Conservation (phyloP, 2,888 invertebrate species). For the Polyploca ridens region DNA sequence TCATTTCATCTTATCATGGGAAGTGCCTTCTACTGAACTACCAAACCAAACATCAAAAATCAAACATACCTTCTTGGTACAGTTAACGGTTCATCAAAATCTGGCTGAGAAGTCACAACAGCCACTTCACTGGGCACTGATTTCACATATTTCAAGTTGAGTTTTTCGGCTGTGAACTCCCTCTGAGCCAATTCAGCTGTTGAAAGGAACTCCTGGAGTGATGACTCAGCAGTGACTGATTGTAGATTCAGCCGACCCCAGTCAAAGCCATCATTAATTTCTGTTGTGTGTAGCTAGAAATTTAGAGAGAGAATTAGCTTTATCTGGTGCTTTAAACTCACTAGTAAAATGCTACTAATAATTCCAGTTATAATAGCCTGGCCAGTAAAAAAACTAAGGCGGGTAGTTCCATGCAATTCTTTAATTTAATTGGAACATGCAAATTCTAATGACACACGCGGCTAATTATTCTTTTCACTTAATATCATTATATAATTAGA, state of each 20-base stretch:
- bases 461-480: too few relatives aligned
- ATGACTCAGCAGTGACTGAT: conserved; percentile 98
- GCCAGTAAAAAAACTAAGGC: too few relatives aligned
- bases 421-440: too few relatives aligned
- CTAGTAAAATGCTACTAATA: too few relatives aligned
- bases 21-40: neutral
- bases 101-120: conserved; percentile 69
- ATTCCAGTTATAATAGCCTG: too few relatives aligned
- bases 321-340: neutral
- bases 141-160: conserved; percentile 88
- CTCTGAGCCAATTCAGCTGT: conserved; percentile 97
- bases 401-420: too few relatives aligned
- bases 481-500: too few relatives aligned
- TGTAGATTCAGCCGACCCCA: conserved; percentile 95
- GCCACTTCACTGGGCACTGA: conserved; percentile 69
- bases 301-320: too few relatives aligned
- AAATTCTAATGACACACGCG: too few relatives aligned
- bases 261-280: conserved; percentile 95
- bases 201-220: conserved; percentile 97
- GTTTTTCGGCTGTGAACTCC: conserved; percentile 96
- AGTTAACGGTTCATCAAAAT: conserved; percentile 76
- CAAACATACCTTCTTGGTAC: conserved; percentile 90
- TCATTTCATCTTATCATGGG: too few relatives aligned
- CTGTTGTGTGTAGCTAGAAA: conserved; percentile 91
- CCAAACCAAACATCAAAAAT: neutral